Evolutionary conservation across 2,888 invertebrate species (phyloP), one percentile per base, ranked within the genome.

Genomic region (Cryptus armator): DNA sequence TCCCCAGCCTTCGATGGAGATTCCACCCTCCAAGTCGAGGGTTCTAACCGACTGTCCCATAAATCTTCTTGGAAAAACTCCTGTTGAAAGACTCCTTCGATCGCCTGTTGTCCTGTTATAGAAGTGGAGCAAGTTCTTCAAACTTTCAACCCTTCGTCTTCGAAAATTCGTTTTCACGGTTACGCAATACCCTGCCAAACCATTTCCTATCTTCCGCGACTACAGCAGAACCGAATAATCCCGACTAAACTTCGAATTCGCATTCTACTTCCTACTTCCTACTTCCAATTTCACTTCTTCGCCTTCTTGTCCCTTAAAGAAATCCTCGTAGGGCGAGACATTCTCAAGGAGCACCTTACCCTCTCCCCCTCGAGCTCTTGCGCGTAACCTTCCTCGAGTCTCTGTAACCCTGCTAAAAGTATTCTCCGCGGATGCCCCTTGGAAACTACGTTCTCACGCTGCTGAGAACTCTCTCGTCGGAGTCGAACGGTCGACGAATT

Each of bases 391-490:
- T 90, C 91, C 88, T 82, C 79, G 43, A 16, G 32, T 76, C 82
- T 87, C 89, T 89, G 87, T 64, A 85, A 86, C 84, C 92, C 92
- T 92, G 90, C 64, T 91, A 87, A 80, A 81, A 85, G 81, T 87
- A 89, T 90, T 91, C 89, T 88, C 84, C 86, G 79, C 85, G 84
- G 87, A 90, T 90, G 91, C 91, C 90, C 89, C 89, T 89, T 89
- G 88, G 90, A 89, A 88, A 88, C 83, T 87, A 86, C 88, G 89
- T 92, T 91, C 91, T 91, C 92, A 92, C 92, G 92, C 83, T 85
- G 83, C 89, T 89, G 86, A 64, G 74, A 83, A 83, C 83, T 87
- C 84, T 85, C 64, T 44, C 71, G 37, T 9, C 43, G 46, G 19
- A 76, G 68, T 85, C 87, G 78, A 81, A 83, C 85, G 81, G 72